Evolutionary conservation across 2,888 invertebrate species (phyloP).

Genomic region (Trissolcus brochymenae): DNA sequence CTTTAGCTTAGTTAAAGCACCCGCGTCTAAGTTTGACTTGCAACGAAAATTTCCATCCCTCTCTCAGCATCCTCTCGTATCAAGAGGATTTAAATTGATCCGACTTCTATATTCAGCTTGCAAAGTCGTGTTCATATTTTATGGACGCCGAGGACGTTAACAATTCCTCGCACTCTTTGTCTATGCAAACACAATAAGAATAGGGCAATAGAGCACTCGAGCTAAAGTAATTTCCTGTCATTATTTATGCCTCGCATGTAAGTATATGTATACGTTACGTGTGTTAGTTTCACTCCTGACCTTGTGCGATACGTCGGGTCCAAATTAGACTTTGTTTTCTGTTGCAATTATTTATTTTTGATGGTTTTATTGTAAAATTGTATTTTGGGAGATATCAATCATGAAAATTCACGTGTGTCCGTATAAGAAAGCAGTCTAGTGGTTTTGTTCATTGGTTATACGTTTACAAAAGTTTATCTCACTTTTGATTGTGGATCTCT

Average conservation of each 20-base stretch:
- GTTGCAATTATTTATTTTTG: neutral
- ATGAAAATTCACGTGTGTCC: no score
- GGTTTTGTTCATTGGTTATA: no score
- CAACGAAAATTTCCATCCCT: constrained; percentile 10
- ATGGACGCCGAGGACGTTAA: constrained; percentile 21
- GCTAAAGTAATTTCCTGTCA: constrained; percentile 29
- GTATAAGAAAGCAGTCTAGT: no score
- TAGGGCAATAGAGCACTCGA: constrained; percentile 26
- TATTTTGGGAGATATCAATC: no score
- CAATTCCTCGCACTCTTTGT: constrained; percentile 15
- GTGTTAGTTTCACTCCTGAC: constrained; percentile 9
- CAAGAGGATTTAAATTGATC: constrained; percentile 16
- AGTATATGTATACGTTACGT: constrained; percentile 11
- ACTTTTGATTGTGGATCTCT: no score
- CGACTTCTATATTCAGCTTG: constrained; percentile 16
- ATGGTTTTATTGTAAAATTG: no score
- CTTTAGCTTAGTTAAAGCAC: constrained; percentile 28
- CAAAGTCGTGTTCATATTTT: constrained; percentile 18
- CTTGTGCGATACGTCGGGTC: constrained; percentile 11
- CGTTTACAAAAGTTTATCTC: no score
- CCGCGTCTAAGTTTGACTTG: constrained; percentile 9
- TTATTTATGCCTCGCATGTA: constrained; percentile 16
- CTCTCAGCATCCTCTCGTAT: neutral
- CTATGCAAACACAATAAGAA: constrained; percentile 30
- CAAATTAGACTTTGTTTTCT: constrained; percentile 12